Percentiles rank a stretch among this genome's conserved stretches.
phyloP scores from a whole-genome alignment of 2,888 invertebrate species.

The Agrochola circellaris region DNA sequence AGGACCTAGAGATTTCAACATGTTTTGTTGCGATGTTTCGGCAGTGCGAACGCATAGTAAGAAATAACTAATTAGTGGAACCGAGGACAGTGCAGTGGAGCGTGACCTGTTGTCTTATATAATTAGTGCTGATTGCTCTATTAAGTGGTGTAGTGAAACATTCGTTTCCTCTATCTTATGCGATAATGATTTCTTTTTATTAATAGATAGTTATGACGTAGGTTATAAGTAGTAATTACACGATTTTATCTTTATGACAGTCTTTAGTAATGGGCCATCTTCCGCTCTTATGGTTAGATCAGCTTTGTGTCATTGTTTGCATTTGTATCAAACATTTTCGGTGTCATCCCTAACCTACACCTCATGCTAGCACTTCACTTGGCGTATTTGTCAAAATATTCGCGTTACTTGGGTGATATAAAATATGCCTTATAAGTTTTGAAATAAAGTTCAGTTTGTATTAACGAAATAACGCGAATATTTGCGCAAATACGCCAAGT shows the following conservation, averaged over 20 bases:
- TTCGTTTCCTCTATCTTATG: not conserved
- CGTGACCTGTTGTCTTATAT: conserved; percentile 12
- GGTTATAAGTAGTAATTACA: not conserved
- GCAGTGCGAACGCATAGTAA: no score
- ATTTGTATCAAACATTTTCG: not conserved
- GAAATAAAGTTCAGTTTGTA: no score
- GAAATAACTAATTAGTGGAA: conserved; percentile 15
- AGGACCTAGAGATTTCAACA: no score
- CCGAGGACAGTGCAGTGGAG: not conserved
- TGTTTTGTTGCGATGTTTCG: no score
- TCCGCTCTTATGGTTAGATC: not conserved
- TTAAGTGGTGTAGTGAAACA: conserved; percentile 2
- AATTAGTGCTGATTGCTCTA: conserved; percentile 26
- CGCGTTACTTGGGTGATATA: no score
- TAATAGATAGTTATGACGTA: conserved; percentile 1
- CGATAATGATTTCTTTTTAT: not conserved
- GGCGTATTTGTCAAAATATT: no score
- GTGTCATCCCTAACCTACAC: no score
- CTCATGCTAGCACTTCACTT: no score
- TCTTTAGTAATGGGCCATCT: not conserved
- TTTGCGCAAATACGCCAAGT: no score
- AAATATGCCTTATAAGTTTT: no score
- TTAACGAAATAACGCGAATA: no score
- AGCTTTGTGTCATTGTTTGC: not conserved
- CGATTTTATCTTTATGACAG: not conserved